Percentiles rank a stretch among this genome's conserved stretches.
phyloP scores from a whole-genome alignment of 2,888 invertebrate genomes.

The Blastobasis adustella region DNA sequence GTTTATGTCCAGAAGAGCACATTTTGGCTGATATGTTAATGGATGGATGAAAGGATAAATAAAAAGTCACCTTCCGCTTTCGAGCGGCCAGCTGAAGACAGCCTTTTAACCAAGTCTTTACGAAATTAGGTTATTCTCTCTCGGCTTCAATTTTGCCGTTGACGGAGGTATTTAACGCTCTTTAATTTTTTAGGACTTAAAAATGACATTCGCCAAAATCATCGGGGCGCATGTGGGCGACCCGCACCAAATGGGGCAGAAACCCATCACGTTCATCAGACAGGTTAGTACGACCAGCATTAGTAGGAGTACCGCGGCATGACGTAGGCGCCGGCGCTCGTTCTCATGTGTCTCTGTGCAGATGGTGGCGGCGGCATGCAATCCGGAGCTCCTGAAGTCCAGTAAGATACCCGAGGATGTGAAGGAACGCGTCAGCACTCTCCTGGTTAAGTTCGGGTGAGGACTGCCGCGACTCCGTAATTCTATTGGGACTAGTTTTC shows the following conservation, averaged over 20 bases:
- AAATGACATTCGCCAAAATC: slow-evolving; percentile 92
- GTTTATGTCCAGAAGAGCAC: no score
- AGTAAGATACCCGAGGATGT: slow-evolving; percentile 85
- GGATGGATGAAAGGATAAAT: no score
- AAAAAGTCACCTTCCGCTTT: no score
- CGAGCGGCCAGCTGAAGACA: no score
- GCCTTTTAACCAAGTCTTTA: no score
- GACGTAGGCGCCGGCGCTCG: background rate
- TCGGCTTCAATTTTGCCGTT: no score
- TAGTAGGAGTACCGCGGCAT: background rate
- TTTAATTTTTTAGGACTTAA: slow-evolving; percentile 75
- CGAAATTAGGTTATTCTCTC: no score
- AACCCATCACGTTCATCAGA: slow-evolving; percentile 93
- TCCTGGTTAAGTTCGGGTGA: slow-evolving; percentile 80
- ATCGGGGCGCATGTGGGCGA: slow-evolving; percentile 98
- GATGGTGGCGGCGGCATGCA: slow-evolving; percentile 78
- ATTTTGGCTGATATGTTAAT: no score
- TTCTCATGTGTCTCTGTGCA: slow-evolving; percentile 9
- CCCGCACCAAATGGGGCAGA: slow-evolving; percentile 97
- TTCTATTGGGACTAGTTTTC: background rate
- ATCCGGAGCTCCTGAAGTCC: slow-evolving; percentile 75
- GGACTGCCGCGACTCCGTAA: slow-evolving; percentile 56
- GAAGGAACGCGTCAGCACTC: slow-evolving; percentile 79
- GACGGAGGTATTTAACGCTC: no score
- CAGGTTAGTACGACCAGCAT: slow-evolving; percentile 76